phyloP scores from a whole-genome alignment of 2,113 vertebrate species.

The Regulus satrapa region DNA sequence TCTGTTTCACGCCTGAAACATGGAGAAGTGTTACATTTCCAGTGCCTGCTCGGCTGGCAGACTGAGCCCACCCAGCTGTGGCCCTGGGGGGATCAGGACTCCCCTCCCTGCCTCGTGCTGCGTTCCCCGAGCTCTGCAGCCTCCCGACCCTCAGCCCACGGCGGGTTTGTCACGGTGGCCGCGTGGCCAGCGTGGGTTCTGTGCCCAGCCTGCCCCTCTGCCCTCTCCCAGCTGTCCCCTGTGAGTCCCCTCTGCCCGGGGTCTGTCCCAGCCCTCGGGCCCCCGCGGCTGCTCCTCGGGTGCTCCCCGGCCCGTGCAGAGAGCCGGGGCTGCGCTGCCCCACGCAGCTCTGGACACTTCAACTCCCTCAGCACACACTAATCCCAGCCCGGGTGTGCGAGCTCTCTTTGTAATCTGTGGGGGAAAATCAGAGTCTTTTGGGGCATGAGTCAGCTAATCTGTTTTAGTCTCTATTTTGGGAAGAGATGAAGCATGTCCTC shows the following conservation, averaged over 20 bases:
- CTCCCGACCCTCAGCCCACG: neutral
- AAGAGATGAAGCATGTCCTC: constrained; percentile 12
- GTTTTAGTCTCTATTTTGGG: constrained; percentile 35
- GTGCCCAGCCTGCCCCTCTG: neutral
- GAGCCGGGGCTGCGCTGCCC: rapidly evolving
- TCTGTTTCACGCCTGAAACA: neutral
- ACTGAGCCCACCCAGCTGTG: too few species aligned
- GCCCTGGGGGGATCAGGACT: neutral
- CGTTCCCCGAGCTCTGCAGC: neutral
- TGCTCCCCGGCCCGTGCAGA: too few species aligned
- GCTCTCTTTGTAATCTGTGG: neutral
- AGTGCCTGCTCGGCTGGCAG: neutral
- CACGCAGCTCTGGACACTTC: neutral
- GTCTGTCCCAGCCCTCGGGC: neutral
- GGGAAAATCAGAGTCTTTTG: neutral
- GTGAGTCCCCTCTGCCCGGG: neutral
- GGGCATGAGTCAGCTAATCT: constrained; percentile 43
- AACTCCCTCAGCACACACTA: neutral
- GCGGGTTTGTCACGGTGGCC: rapidly evolving
- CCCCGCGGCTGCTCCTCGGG: too few species aligned
- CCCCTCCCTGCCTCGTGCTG: rapidly evolving
- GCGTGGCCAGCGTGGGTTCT: neutral
- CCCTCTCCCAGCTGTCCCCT: too few species aligned
- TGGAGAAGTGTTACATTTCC: neutral
- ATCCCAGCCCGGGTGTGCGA: neutral